A percentile compares a stretch with the other conserved stretches of the same genome.
Conservation (phyloP, 2,113 vertebrate genomes). For the Octodon degus region DNA sequence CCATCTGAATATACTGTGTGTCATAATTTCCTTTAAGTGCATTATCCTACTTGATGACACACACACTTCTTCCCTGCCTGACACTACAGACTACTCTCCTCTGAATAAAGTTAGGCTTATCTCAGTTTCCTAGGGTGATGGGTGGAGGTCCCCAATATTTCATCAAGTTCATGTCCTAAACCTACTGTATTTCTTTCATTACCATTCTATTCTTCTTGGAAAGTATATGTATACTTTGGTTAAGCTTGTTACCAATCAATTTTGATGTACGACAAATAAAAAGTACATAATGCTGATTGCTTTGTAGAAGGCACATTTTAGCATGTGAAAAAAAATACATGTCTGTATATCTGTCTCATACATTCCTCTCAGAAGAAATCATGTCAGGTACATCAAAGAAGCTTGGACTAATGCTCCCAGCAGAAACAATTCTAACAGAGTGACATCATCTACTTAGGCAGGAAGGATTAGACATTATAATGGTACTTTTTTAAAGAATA, state of each 20-base stretch:
- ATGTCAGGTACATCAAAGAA: slow-evolving; percentile 58
- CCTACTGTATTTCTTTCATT: slow-evolving; percentile 68
- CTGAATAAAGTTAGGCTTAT: slow-evolving; percentile 25
- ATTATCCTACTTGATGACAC: slow-evolving; percentile 51
- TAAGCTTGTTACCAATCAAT: slow-evolving; percentile 66
- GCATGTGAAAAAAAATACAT: neutral
- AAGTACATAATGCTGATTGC: slow-evolving; percentile 58
- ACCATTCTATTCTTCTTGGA: slow-evolving; percentile 69
- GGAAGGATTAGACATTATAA: slow-evolving; percentile 60
- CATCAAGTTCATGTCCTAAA: slow-evolving; percentile 71
- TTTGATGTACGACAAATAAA: slow-evolving; percentile 66
- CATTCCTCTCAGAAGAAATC: slow-evolving; percentile 68
- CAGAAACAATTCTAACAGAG: slow-evolving; percentile 63
- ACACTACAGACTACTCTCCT: slow-evolving; percentile 42
- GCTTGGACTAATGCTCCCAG: slow-evolving; percentile 50
- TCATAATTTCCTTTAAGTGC: slow-evolving; percentile 62
- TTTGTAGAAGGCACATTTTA: slow-evolving; percentile 69
- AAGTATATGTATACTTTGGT: slow-evolving; percentile 67
- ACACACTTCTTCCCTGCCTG: neutral
- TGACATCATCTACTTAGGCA: slow-evolving; percentile 69
- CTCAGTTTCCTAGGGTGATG: slow-evolving; percentile 47
- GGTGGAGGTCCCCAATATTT: slow-evolving; percentile 67
- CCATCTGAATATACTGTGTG: slow-evolving; percentile 69
- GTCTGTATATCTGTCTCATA: neutral
- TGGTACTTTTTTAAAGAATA: slow-evolving; percentile 23